These are phyloP conservation scores for Neoaliturus tenellus DNA, from an alignment of 2,888 invertebrate species.

Conservation along the genomic window DNA sequence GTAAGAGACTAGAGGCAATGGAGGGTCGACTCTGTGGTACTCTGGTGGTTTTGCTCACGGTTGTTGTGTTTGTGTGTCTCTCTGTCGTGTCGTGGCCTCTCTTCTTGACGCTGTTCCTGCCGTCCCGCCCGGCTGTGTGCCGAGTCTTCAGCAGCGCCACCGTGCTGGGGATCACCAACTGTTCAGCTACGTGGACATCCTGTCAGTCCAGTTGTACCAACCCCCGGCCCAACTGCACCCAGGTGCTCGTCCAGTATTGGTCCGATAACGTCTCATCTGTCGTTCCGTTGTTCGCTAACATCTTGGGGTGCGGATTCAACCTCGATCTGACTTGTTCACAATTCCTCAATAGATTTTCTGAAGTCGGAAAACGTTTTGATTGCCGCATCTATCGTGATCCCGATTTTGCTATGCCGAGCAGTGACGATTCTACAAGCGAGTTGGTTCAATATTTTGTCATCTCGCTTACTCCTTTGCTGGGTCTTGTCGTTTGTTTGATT, in stretches of 20 bases:
- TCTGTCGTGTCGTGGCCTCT: constrained; percentile 68
- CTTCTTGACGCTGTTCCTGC: constrained; percentile 66
- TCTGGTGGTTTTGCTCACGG: constrained; percentile 61
- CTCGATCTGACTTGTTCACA: constrained; percentile 25
- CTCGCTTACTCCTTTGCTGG: constrained; percentile 52
- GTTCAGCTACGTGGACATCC: constrained; percentile 70
- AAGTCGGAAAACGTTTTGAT: constrained; percentile 17
- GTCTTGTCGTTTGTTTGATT: constrained; percentile 44
- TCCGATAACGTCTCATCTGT: constrained; percentile 33
- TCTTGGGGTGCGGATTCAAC: constrained; percentile 47
- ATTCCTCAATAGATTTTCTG: constrained; percentile 41
- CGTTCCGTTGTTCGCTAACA: constrained; percentile 42
- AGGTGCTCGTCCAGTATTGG: constrained; percentile 67
- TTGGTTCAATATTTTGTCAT: constrained; percentile 48
- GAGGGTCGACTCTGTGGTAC: constrained; percentile 63
- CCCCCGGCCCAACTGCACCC: constrained; percentile 67
- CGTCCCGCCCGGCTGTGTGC: constrained; percentile 63
- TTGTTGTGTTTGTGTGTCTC: constrained; percentile 60
- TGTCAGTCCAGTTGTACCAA: constrained; percentile 70
- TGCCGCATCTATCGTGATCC: constrained; percentile 25
- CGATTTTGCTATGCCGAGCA: constrained; percentile 40
- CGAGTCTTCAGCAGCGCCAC: constrained; percentile 51
- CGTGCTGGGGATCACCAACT: constrained; percentile 67
- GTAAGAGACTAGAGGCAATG: constrained; percentile 60
- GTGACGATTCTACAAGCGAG: constrained; percentile 3